Evolutionary conservation across 1,140 invertebrate species (phyloP), one percentile per base, ranked within the genome.

Genomic region (Megalopta genalis): DNA sequence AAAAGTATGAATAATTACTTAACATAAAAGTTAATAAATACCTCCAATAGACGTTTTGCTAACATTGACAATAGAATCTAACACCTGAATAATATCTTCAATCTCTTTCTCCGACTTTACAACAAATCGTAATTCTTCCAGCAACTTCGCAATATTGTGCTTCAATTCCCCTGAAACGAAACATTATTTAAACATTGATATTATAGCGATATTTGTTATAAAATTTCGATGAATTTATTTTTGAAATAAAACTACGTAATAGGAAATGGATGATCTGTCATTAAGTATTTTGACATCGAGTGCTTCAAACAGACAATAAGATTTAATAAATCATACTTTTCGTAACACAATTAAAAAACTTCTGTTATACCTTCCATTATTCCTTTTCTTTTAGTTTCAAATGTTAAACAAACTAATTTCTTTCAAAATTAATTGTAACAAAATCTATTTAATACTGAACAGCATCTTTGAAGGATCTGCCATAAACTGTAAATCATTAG

Each of bases 11-110:
- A 12, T 10, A 46, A 46, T 46, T 46, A 46, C 10, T 12, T 2
- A 46, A 12, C 42, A 18, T 21, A 79, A 21, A 42, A 2, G 71
- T 9, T 49, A 25, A 42, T 21, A 5, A 49, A 25, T 82, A 89
- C 88, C 88, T 84, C 80, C 81, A 16, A 84, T 83, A 0, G 79
- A 87, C 10, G 78, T 85, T 78, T 88, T 86, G 59, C 76, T 83
- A 65, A 83, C 68, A 23, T 88, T 82, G 0, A 84, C 80, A 23
- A 90, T 82, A 8, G 80, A 85, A 75, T 90, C 87, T 62, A 90
- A 66, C 32, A 90, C 83, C 39, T 86, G 63, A 9, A 84, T 63
- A 8, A 89, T 86, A 63, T 89, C 74, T 25, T 77, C 39, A 25
- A 76, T 77, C 32, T 79, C 54, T 14, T 84, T 73, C 6, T 86